Conservation (phyloP, 2,888 invertebrate species). For the Apoda limacodes region DNA sequence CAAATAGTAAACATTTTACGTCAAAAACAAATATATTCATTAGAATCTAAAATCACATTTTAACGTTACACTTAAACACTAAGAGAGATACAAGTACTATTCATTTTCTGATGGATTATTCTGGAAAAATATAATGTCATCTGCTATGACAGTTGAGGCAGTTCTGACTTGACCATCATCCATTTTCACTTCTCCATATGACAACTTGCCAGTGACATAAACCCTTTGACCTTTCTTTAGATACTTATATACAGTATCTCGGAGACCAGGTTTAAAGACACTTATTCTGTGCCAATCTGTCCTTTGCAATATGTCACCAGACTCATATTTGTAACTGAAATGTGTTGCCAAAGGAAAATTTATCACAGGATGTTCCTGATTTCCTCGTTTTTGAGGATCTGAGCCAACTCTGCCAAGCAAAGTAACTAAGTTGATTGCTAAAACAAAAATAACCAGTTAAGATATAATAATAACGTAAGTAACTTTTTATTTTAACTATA, state of each 20-base stretch:
- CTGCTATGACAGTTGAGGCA: slow-evolving; percentile 87
- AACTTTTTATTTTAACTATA: neutral
- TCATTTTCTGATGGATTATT: slow-evolving; percentile 27
- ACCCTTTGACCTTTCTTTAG: slow-evolving; percentile 89
- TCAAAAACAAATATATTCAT: slow-evolving; percentile 3
- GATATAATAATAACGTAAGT: neutral
- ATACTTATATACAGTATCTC: slow-evolving; percentile 83
- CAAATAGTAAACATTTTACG: neutral
- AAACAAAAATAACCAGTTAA: slow-evolving; percentile 18
- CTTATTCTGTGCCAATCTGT: slow-evolving; percentile 94
- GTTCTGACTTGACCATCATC: slow-evolving; percentile 77
- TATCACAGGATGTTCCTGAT: slow-evolving; percentile 84
- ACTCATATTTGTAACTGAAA: slow-evolving; percentile 82
- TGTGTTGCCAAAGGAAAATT: slow-evolving; percentile 93
- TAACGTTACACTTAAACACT: slow-evolving; percentile 10
- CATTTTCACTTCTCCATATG: slow-evolving; percentile 86
- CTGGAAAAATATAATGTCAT: slow-evolving; percentile 88
- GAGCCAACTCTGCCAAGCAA: slow-evolving; percentile 88
- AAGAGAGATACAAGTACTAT: slow-evolving; percentile 7
- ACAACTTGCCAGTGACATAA: slow-evolving; percentile 83
- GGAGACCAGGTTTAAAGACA: slow-evolving; percentile 85
- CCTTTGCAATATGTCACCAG: slow-evolving; percentile 84
- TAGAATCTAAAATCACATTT: slow-evolving; percentile 11
- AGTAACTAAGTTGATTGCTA: slow-evolving; percentile 84
- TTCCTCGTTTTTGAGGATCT: slow-evolving; percentile 89